These are phyloP conservation scores for Syngnathus typhle DNA, from an alignment of 2,113 vertebrate genomes.

Conservation along the genomic window DNA sequence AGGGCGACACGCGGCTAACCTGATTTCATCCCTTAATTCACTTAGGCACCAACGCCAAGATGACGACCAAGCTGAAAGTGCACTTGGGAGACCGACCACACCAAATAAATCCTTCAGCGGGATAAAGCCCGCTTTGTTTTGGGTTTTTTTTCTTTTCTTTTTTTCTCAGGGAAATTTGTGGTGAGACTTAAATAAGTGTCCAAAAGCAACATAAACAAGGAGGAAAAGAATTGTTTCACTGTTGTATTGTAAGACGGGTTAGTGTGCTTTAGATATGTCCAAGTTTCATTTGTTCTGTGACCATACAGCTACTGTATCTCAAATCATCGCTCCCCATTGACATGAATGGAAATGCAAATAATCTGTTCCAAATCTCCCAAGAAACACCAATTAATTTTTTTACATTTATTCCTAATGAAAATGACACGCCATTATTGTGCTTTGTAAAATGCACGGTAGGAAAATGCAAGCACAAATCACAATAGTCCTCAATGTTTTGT, in stretches of 20 bases:
- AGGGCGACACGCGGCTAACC: conserved; percentile 49
- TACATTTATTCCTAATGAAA: neutral
- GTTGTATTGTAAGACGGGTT: neutral
- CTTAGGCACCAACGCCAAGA: conserved; percentile 43
- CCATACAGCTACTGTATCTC: neutral
- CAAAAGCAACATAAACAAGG: neutral
- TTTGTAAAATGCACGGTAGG: neutral
- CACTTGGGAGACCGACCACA: neutral
- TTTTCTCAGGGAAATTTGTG: neutral
- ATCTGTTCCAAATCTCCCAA: neutral
- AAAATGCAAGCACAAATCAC: neutral
- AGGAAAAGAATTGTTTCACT: neutral
- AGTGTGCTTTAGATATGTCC: neutral
- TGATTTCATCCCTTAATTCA: conserved; percentile 51
- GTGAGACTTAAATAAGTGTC: neutral
- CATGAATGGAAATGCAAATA: neutral
- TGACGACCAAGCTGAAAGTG: neutral
- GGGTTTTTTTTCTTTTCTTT: no score
- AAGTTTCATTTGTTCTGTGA: no score
- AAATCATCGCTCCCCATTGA: neutral
- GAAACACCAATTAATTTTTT: neutral
- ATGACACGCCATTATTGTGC: neutral
- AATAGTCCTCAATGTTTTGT: neutral
- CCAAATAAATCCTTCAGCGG: neutral
- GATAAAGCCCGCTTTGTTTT: neutral